Conservation (phyloP, 1,140 invertebrate genomes). For the Achatina immaculata region DNA sequence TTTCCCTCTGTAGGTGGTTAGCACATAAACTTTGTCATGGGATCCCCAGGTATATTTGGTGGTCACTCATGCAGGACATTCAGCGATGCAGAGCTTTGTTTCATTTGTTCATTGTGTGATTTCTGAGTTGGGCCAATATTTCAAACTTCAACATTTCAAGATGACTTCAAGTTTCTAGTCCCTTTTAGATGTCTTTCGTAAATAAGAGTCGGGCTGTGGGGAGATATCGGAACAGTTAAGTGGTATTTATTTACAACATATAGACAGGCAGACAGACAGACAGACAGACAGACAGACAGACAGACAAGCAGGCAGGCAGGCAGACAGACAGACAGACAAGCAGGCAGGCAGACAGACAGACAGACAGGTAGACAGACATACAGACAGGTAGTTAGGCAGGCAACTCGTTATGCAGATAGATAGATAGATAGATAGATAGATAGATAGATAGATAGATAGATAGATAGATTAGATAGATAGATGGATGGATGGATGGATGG, state of each 20-base stretch:
- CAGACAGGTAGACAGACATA: slow-evolving; percentile 4
- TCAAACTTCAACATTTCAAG: no score
- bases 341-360: slow-evolving; percentile 2
- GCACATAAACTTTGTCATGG: not conserved
- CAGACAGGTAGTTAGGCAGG: slow-evolving; percentile 5
- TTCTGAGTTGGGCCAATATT: no score
- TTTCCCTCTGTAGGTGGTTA: not conserved
- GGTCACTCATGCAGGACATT: not conserved
- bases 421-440: slow-evolving; percentile 10
- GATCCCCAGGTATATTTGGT: not conserved
- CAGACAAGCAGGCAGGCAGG: not conserved
- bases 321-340: no score
- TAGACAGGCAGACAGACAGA: no score
- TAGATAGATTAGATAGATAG: slow-evolving; percentile 10
- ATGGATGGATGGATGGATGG: slow-evolving; percentile 10
- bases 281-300: not conserved
- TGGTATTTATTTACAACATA: no score
- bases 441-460: slow-evolving; percentile 10
- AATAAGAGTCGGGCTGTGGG: no score
- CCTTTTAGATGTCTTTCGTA: no score
- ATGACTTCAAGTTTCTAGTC: no score
- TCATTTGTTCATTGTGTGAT: not conserved
- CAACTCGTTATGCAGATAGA: no score
- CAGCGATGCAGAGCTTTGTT: not conserved
- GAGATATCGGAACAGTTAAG: no score